A percentile compares a stretch with the other conserved stretches of the same genome.
phyloP scores from a whole-genome alignment of 2,888 invertebrate species.

The Acheta domesticus region DNA sequence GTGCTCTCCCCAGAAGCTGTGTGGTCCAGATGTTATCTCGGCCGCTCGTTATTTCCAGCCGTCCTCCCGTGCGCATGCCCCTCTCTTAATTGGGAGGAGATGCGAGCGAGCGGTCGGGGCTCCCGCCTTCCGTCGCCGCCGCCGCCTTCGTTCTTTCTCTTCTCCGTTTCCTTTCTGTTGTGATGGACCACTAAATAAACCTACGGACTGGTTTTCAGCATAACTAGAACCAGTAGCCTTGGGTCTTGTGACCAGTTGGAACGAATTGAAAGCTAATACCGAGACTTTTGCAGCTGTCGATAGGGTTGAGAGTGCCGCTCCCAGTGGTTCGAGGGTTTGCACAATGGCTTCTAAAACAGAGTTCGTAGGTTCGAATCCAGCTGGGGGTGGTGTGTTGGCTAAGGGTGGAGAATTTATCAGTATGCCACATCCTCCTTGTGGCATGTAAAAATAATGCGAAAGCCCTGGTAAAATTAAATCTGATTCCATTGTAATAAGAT shows the following conservation, averaged over 20 bases:
- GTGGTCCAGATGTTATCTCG: slow-evolving; percentile 2
- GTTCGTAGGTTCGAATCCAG: too few species aligned
- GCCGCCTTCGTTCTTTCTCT: background rate
- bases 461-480: too few species aligned
- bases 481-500: too few species aligned
- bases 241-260: background rate
- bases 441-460: too few species aligned
- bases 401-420: too few species aligned
- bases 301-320: background rate
- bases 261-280: slow-evolving; percentile 2
- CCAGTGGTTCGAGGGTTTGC: too few species aligned
- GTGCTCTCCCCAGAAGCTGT: slow-evolving; percentile 18
- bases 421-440: too few species aligned
- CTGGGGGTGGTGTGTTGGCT: too few species aligned
- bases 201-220: slow-evolving; percentile 2
- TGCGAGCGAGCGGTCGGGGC: background rate
- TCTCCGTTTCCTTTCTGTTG: slow-evolving; percentile 8
- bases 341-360: too few species aligned
- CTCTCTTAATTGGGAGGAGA: slow-evolving; percentile 11
- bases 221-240: slow-evolving; percentile 18
- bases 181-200: slow-evolving; percentile 18
- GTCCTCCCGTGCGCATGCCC: slow-evolving; percentile 3
- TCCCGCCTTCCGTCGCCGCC: too few species aligned
- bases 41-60: slow-evolving; percentile 2
- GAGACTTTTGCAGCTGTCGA: background rate